phyloP scores from a whole-genome alignment of 2,113 vertebrate species.

The Nothocercus julius region DNA sequence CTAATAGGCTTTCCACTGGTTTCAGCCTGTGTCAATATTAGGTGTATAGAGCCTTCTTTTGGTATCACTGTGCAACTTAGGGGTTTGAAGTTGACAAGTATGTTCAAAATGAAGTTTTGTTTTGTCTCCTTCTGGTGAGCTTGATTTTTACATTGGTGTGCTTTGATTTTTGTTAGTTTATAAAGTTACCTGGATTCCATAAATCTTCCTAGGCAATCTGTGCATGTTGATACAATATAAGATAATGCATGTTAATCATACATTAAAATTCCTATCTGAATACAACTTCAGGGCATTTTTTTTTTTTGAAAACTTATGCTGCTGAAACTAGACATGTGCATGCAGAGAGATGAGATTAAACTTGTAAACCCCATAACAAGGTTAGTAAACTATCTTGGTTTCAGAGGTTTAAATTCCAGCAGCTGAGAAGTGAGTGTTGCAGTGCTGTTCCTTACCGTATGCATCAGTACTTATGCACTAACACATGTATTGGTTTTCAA shows the following conservation, averaged over 20 bases:
- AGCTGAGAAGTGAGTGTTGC: background rate
- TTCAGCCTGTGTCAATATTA: background rate
- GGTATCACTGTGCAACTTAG: background rate
- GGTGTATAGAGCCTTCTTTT: background rate
- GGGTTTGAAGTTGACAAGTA: background rate
- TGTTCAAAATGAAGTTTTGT: background rate
- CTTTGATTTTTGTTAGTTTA: background rate
- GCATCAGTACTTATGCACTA: fast-evolving
- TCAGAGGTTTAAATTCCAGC: background rate
- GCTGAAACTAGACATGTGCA: background rate
- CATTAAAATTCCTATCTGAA: background rate
- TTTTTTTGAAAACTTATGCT: background rate
- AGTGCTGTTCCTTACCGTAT: fast-evolving
- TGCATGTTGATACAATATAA: background rate
- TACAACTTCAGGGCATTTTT: background rate
- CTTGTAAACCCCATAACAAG: background rate
- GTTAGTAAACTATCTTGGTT: background rate
- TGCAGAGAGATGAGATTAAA: background rate
- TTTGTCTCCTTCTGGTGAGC: background rate
- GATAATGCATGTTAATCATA: background rate
- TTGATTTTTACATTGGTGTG: background rate
- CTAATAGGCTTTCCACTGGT: background rate
- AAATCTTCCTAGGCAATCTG: background rate
- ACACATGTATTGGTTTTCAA: background rate
- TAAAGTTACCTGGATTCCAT: background rate